Percentiles rank a stretch among this genome's conserved stretches.
Conservation (phyloP, 2,888 invertebrate genomes). For the Galeopsomyia nigrocyanea region DNA sequence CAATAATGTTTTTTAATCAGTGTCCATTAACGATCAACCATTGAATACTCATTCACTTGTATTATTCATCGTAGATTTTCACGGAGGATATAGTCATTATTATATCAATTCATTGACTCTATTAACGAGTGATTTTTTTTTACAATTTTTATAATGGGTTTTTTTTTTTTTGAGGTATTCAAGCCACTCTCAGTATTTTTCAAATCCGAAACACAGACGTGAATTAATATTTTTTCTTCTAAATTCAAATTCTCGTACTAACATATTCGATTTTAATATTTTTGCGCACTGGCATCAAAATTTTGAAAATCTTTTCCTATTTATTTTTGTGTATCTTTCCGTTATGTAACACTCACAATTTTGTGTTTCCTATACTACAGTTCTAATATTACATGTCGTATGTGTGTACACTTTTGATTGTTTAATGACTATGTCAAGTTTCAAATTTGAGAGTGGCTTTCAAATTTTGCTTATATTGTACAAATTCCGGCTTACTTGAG, state of each 20-base stretch:
- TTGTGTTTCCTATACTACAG: no score
- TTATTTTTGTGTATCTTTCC: no score
- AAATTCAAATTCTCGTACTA: conserved; percentile 19
- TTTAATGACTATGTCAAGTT: no score
- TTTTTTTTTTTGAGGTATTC: conserved; percentile 49
- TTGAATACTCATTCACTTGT: conserved; percentile 43
- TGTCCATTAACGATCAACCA: conserved; percentile 45
- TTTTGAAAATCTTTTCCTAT: no score
- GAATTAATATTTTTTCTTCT: neutral
- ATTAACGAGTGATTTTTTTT: conserved; percentile 37
- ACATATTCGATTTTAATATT: neutral
- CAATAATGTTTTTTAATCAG: conserved; percentile 44
- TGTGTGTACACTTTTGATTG: no score
- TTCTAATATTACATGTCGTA: no score
- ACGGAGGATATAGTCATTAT: conserved; percentile 29
- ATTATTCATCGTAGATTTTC: conserved; percentile 42
- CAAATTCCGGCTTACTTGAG: conserved; percentile 20
- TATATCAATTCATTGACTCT: conserved; percentile 41
- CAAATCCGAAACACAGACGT: no score
- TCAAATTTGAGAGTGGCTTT: conserved; percentile 42
- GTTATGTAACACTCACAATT: no score
- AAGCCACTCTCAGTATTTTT: conserved; percentile 51
- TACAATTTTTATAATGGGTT: conserved; percentile 43
- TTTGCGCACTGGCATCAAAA: neutral
- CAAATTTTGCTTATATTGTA: conserved; percentile 31